phyloP scores from a whole-genome alignment of 2,888 invertebrate genomes.

The Liodrosophila aerea region DNA sequence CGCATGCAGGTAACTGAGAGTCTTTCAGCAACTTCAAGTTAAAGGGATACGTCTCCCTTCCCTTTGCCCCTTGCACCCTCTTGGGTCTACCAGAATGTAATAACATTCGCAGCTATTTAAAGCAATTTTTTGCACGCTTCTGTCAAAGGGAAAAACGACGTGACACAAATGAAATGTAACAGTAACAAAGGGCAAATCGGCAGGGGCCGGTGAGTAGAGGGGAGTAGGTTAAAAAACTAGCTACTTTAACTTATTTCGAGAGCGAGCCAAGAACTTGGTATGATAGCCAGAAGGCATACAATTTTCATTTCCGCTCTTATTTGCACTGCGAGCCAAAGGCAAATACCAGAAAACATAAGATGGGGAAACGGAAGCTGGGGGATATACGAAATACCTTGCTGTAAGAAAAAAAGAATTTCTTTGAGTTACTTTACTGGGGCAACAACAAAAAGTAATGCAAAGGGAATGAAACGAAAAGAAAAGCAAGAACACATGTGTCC shows the following conservation, averaged over 20 bases:
- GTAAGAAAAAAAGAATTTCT: conserved; percentile 62
- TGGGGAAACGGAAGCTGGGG: not conserved
- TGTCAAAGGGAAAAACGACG: conserved; percentile 52
- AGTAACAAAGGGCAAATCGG: conserved; percentile 44
- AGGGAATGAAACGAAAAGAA: not conserved
- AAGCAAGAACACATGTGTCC: not conserved
- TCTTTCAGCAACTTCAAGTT: not conserved
- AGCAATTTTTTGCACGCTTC: conserved; percentile 47
- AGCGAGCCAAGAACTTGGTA: conserved; percentile 17
- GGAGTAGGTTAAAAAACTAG: conserved; percentile 19
- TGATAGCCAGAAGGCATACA: conserved; percentile 54
- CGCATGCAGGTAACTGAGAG: conserved; percentile 22
- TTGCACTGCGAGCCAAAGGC: conserved; percentile 54
- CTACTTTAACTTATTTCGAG: conserved; percentile 57
- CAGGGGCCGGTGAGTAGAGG: not conserved
- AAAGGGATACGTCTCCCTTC: not conserved
- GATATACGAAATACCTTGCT: conserved; percentile 40
- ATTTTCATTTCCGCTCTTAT: conserved; percentile 66
- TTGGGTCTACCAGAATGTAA: conserved; percentile 38
- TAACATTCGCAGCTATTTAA: conserved; percentile 67
- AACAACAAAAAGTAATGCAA: conserved; percentile 9
- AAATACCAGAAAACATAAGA: conserved; percentile 23
- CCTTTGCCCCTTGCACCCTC: not conserved
- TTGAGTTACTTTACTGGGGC: conserved; percentile 60
- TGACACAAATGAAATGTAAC: conserved; percentile 61